Conservation (phyloP, 1,140 invertebrate species). For the Zaprionus inermis region DNA sequence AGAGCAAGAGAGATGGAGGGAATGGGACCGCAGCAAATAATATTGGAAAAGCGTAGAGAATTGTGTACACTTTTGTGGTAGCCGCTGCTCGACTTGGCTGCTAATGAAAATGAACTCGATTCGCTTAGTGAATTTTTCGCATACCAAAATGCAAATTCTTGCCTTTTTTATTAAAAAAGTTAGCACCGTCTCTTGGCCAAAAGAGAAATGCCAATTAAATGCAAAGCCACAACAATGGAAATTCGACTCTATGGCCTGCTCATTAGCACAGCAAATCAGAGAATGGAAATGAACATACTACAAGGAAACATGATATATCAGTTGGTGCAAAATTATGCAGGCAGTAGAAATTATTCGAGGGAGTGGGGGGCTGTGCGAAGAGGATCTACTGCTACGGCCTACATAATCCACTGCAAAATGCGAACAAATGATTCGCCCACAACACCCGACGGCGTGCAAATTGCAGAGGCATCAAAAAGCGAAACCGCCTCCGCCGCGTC, state of each 20-base stretch:
- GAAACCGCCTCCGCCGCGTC: background rate
- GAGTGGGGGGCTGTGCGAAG: constrained; percentile 4
- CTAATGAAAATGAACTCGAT: constrained; percentile 77
- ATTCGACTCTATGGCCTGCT: constrained; percentile 33
- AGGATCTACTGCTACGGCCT: constrained; percentile 12
- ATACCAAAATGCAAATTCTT: constrained; percentile 52
- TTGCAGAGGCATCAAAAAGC: constrained; percentile 67
- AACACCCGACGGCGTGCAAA: constrained; percentile 54
- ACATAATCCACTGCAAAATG: constrained; percentile 78
- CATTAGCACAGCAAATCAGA: constrained; percentile 72
- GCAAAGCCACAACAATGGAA: constrained; percentile 40
- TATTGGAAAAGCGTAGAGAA: constrained; percentile 81
- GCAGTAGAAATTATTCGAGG: constrained; percentile 62
- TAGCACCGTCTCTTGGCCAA: constrained; percentile 15
- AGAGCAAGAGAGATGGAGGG: background rate
- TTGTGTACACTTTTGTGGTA: constrained; percentile 67
- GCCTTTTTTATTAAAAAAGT: constrained; percentile 74
- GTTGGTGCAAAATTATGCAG: constrained; percentile 54
- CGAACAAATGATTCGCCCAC: constrained; percentile 77
- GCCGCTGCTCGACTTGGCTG: constrained; percentile 70
- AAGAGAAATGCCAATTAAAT: constrained; percentile 65
- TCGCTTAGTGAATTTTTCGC: constrained; percentile 49
- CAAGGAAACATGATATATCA: constrained; percentile 18
- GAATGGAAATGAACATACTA: constrained; percentile 57
- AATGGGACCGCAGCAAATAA: constrained; percentile 71